A percentile compares a stretch with the other conserved stretches of the same genome.
phyloP scores from a whole-genome alignment of 1,140 invertebrate species.

The Dinoponera quadriceps region DNA sequence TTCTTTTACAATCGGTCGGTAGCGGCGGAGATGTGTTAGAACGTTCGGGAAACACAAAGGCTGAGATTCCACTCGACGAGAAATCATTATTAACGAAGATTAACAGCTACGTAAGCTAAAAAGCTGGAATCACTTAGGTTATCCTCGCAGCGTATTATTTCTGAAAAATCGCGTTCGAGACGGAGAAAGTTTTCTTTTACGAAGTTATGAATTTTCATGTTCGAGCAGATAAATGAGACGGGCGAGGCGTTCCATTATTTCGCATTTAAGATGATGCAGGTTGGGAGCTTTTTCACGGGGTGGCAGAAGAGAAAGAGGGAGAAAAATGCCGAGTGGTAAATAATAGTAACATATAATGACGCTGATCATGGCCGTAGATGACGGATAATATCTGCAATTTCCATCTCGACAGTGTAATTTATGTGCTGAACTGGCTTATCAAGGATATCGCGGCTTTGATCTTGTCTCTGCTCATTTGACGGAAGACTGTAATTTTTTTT shows the following conservation, averaged over 20 bases:
- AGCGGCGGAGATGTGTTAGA: background rate
- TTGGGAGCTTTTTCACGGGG: background rate
- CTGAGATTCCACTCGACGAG: background rate
- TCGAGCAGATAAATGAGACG: constrained; percentile 45
- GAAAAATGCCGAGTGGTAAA: constrained; percentile 2
- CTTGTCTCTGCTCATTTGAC: constrained; percentile 12
- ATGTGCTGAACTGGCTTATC: constrained; percentile 6
- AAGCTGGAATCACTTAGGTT: constrained; percentile 17
- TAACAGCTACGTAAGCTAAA: constrained; percentile 25
- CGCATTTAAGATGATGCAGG: constrained; percentile 8
- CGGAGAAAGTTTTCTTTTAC: constrained; percentile 25
- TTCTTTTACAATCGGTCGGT: no score
- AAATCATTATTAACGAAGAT: constrained; percentile 34
- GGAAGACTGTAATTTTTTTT: constrained; percentile 15
- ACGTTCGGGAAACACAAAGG: background rate
- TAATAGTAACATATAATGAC: constrained; percentile 22
- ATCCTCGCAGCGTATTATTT: constrained; percentile 10
- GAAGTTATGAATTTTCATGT: constrained; percentile 44
- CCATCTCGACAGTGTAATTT: constrained; percentile 18
- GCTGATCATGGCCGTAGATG: constrained; percentile 42
- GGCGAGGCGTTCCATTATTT: constrained; percentile 20
- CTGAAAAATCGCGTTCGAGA: constrained; percentile 18
- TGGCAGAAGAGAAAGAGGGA: background rate
- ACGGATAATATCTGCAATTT: constrained; percentile 48
- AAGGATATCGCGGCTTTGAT: constrained; percentile 22